phyloP scores from a whole-genome alignment of 2,113 vertebrate genomes.

The Labrus mixtus region DNA sequence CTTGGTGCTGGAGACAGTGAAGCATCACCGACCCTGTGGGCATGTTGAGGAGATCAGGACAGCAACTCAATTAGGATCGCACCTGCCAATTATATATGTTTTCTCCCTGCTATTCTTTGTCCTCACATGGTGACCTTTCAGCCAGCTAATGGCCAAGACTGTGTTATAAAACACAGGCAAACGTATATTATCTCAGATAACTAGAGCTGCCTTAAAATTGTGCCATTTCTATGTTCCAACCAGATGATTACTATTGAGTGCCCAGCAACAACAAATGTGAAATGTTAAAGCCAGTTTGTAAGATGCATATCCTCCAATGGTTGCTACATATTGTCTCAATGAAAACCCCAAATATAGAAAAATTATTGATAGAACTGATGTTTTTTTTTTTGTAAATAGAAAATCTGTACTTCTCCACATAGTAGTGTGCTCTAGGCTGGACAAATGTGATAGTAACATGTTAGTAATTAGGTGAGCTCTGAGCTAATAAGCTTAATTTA shows the following conservation, averaged over 20 bases:
- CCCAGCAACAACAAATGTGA: too few relatives aligned
- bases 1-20: not conserved
- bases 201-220: not conserved
- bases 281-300: not conserved
- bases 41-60: not conserved
- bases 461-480: too few relatives aligned
- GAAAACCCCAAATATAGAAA: not conserved
- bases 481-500: too few relatives aligned
- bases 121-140: not conserved
- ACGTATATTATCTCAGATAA: not conserved
- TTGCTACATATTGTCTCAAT: not conserved
- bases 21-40: not conserved
- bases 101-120: not conserved
- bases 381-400: too few relatives aligned
- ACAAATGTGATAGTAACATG: too few relatives aligned
- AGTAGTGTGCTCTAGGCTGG: too few relatives aligned
- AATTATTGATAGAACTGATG: not conserved
- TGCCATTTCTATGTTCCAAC: not conserved
- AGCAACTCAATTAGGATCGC: not conserved
- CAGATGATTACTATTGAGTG: not conserved
- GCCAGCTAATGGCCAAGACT: not conserved
- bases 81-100: slow-evolving; percentile 6
- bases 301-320: not conserved
- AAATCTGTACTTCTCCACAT: too few relatives aligned
- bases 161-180: not conserved